Base-by-base conservation (phyloP, 2,888 invertebrate species). In the Drosophila birchii region DNA sequence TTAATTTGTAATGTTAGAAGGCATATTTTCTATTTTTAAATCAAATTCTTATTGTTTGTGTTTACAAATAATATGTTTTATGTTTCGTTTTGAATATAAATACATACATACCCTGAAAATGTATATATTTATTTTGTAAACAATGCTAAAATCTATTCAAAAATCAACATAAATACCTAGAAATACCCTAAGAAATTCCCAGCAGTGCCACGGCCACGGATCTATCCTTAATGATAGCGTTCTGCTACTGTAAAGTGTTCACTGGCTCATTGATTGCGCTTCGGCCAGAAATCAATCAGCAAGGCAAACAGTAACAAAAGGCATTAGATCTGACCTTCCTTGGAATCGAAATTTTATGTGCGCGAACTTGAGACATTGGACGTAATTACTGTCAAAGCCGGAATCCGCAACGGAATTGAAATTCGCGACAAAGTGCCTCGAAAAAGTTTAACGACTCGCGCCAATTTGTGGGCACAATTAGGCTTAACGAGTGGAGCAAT, bases 361-460 rank as follows among this genome's bases (percentile, higher is more conserved):
- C 75, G 78, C 88, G 78, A 84, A 89, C 88, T 89, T 84, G 80
- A 88, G 73, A 68, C 64, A 79, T 66, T 84, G 80, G 67, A 79
- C 86, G 78, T 82, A 84, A 89, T 89, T 78, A 78, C 88, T 89
- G 88, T 82, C 83, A 79, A 81, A 54, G 68, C 58, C 58, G 45
- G 51, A 70, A 61, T 71, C 62, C 57, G 76, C 62, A 45, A 51
- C 57, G 41, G 53, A 75, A 76, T 68, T 75, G 53, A 66, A 55
- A 73, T 51, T 88, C 54, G 80, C 69, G 70, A 83, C 67, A 51
- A 67, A 78, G 72, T 87, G 81, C 82, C 89, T 84, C 84, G 84
- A 89, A 84, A 74, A 84, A 84, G 84, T 89, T 78, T 86, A 89
- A 87, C 84, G 84, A 84, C 88, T 76, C 61, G 57, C 71, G 53